These are phyloP conservation scores for Microtus agrestis DNA, from an alignment of 2,797 vertebrate genomes.

Conservation along the genomic window DNA sequence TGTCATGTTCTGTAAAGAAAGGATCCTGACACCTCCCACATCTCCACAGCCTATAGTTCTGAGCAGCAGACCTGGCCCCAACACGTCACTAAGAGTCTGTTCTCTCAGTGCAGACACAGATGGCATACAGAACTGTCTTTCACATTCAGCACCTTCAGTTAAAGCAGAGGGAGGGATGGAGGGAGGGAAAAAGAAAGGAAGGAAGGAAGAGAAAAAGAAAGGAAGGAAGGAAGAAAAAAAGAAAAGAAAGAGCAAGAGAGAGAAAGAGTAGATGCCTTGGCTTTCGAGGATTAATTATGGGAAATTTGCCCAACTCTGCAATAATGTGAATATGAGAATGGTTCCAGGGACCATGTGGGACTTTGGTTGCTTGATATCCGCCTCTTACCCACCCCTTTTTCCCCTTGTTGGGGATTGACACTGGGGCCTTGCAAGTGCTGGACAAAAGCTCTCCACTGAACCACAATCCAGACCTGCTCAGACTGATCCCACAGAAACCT, in stretches of 20 bases:
- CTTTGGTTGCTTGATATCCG: neutral
- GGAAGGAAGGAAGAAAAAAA: fast-evolving
- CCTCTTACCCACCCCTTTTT: neutral
- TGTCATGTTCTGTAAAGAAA: neutral
- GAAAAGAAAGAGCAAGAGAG: neutral
- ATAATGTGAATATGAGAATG: constrained; percentile 3
- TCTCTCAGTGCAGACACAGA: constrained; percentile 37
- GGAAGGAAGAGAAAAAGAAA: fast-evolving
- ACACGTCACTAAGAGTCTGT: neutral
- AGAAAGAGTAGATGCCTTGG: neutral
- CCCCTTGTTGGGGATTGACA: neutral
- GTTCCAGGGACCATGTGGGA: fast-evolving
- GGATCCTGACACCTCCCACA: neutral
- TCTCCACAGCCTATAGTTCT: neutral
- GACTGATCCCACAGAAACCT: neutral
- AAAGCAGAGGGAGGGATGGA: neutral
- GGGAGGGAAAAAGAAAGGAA: fast-evolving
- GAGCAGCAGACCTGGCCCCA: neutral
- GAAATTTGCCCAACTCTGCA: neutral
- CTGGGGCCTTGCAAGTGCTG: neutral
- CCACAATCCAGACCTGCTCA: too few species aligned
- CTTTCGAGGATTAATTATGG: constrained; percentile 15
- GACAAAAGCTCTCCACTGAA: neutral
- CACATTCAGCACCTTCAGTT: neutral
- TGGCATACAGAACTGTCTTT: constrained; percentile 13